phyloP scores from a whole-genome alignment of 2,797 vertebrate species.

The Lutjanus argentimaculatus region DNA sequence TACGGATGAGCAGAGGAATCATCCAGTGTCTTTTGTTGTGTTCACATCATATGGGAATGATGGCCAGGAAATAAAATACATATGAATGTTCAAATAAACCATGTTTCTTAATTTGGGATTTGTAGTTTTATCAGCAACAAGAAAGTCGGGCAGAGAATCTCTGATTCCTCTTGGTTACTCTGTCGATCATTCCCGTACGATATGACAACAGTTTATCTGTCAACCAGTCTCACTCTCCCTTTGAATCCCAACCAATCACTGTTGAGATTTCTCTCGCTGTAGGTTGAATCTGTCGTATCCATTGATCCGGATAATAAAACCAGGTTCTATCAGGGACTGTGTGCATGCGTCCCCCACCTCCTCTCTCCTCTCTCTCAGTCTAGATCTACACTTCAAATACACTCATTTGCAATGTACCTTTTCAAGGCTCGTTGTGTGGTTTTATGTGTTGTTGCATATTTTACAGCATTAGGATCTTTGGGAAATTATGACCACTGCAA shows the following conservation, averaged over 20 bases:
- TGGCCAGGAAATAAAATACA: background rate
- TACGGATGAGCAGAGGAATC: constrained; percentile 36
- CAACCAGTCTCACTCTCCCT: background rate
- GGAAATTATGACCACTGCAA: constrained; percentile 96
- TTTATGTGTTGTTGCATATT: constrained; percentile 98
- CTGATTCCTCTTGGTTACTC: too few species aligned
- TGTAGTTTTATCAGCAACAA: background rate
- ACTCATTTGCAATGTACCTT: constrained; percentile 87
- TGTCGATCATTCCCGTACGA: background rate
- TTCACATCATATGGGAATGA: constrained; percentile 20
- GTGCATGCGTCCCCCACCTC: constrained; percentile 63
- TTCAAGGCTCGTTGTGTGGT: constrained; percentile 91
- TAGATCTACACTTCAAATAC: constrained; percentile 74
- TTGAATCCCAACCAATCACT: constrained; percentile 29
- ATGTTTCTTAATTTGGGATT: background rate
- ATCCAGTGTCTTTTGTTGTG: constrained; percentile 21
- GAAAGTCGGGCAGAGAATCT: background rate
- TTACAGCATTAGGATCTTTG: constrained; percentile 98
- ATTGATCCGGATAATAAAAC: constrained; percentile 16
- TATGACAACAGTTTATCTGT: background rate
- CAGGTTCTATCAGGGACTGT: constrained; percentile 34
- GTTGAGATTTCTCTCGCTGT: constrained; percentile 16
- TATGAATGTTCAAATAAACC: background rate
- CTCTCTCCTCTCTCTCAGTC: constrained; percentile 29
- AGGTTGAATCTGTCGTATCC: constrained; percentile 3